These are phyloP conservation scores for Branchipolynoe longqiensis DNA, from an alignment of 2,888 invertebrate genomes.

Conservation along the genomic window DNA sequence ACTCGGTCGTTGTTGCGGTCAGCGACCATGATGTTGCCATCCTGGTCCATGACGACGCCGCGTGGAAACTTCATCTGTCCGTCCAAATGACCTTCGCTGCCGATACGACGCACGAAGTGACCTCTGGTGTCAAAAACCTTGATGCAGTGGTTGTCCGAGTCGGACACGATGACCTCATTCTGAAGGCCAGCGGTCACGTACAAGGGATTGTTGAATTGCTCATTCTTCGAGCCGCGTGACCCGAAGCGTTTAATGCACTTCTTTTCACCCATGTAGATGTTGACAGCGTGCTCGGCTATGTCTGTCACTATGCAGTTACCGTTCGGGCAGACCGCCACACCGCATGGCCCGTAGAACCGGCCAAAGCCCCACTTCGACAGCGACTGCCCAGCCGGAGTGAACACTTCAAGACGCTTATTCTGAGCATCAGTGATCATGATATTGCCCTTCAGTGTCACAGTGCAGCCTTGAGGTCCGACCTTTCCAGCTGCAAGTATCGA, in stretches of 20 bases:
- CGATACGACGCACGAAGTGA: constrained; percentile 64
- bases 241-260: constrained; percentile 67
- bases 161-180: constrained; percentile 69
- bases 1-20: constrained; percentile 69
- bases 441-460: constrained; percentile 67
- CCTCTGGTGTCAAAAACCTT: constrained; percentile 67
- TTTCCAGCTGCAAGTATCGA: constrained; percentile 55
- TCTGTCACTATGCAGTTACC: constrained; percentile 69
- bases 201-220: constrained; percentile 67
- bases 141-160: constrained; percentile 69
- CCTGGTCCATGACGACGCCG: constrained; percentile 65
- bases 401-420: constrained; percentile 67
- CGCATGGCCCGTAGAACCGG: constrained; percentile 68
- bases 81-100: constrained; percentile 64
- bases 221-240: constrained; percentile 58
- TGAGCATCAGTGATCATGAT: constrained; percentile 67
- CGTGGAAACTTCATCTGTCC: constrained; percentile 68
- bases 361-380: constrained; percentile 69
- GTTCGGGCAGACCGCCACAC: constrained; percentile 67
- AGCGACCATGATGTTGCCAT: constrained; percentile 68
- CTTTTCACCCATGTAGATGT: constrained; percentile 67
- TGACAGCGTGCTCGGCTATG: constrained; percentile 68
- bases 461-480: constrained; percentile 67
- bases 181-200: constrained; percentile 66
- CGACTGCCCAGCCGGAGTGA: constrained; percentile 60